phyloP scores from a whole-genome alignment of 1,140 invertebrate species.

The Drosophila tropicalis region DNA sequence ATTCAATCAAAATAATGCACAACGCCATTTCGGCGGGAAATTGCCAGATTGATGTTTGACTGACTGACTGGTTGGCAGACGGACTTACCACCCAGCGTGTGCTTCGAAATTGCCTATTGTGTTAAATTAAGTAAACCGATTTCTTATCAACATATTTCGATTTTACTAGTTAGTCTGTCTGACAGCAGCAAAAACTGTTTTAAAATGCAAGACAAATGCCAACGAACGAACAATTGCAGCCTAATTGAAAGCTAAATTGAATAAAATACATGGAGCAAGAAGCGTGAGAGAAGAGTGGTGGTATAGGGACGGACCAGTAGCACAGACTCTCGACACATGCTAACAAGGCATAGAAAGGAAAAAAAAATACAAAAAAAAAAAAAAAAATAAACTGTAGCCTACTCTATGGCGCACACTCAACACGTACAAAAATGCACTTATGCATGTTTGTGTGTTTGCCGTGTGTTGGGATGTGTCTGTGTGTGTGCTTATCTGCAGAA shows the following conservation, averaged over 20 bases:
- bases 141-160: constrained; percentile 45
- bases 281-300: neutral
- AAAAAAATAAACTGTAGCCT: constrained; percentile 68
- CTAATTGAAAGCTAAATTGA: constrained; percentile 82
- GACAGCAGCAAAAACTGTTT: constrained; percentile 48
- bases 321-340: constrained; percentile 54
- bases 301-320: neutral
- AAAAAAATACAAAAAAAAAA: constrained; percentile 22
- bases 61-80: constrained; percentile 34
- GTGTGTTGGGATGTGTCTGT: constrained; percentile 36
- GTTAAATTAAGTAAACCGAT: constrained; percentile 36
- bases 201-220: constrained; percentile 66
- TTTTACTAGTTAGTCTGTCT: constrained; percentile 30
- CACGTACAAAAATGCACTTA: constrained; percentile 60
- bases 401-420: constrained; percentile 70
- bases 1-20: constrained; percentile 79
- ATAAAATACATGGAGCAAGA: constrained; percentile 60
- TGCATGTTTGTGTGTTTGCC: constrained; percentile 8
- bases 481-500: constrained; percentile 37
- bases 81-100: constrained; percentile 11
- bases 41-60: constrained; percentile 40
- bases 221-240: constrained; percentile 78
- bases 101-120: constrained; percentile 41
- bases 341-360: constrained; percentile 64
- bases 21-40: constrained; percentile 60